These are phyloP conservation scores for Blomia tropicalis DNA, from an alignment of 2,888 invertebrate genomes.

Conservation along the genomic window DNA sequence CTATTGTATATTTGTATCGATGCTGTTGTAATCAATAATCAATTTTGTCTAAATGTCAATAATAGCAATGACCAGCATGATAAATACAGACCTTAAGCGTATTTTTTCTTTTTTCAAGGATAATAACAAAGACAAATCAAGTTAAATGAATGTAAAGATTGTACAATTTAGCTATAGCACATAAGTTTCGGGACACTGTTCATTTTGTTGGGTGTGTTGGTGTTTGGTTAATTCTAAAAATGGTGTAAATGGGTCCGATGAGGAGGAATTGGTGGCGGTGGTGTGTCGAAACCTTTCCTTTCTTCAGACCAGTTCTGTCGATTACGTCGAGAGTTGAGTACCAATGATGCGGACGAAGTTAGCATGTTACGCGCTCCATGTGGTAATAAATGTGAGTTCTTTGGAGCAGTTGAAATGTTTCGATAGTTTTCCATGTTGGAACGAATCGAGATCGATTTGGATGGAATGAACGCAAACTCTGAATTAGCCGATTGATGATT, in stretches of 20 bases:
- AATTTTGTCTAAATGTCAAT: too few species aligned
- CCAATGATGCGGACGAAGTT: conserved; percentile 7
- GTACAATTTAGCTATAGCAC: too few species aligned
- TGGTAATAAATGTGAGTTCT: background rate
- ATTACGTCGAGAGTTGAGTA: background rate
- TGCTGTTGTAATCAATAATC: too few species aligned
- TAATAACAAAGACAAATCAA: too few species aligned
- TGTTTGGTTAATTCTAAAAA: too few species aligned
- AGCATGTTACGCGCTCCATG: background rate
- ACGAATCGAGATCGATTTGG: conserved; percentile 23
- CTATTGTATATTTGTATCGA: too few species aligned
- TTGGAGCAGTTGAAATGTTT: background rate
- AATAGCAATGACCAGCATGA: too few species aligned
- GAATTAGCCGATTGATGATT: conserved; percentile 28
- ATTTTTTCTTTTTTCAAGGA: too few species aligned
- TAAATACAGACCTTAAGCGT: too few species aligned
- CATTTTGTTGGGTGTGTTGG: too few species aligned
- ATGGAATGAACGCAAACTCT: conserved; percentile 30
- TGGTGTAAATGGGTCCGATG: conserved; percentile 9
- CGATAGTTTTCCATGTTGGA: background rate
- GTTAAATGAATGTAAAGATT: too few species aligned
- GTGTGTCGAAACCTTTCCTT: background rate
- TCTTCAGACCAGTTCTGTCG: background rate
- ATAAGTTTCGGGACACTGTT: too few species aligned
- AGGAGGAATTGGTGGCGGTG: conserved; percentile 9